Percentiles rank a stretch among this genome's conserved stretches.
phyloP scores from a whole-genome alignment of 1,140 invertebrate genomes.

The Sycophila sp. region DNA sequence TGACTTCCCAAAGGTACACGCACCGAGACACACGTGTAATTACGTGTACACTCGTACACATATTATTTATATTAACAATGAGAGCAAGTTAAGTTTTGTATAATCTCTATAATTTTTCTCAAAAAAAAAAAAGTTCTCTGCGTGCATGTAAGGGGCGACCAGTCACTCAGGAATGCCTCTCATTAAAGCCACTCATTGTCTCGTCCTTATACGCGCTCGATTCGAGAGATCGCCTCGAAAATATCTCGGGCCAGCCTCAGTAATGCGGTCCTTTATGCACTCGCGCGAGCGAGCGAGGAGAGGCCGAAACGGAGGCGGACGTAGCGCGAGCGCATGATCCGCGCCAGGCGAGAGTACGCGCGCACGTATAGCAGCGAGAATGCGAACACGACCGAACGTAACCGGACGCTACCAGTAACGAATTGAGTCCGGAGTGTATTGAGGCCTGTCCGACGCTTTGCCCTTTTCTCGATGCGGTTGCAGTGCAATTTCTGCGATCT shows the following conservation, averaged over 20 bases:
- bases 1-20: no score
- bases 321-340: neutral
- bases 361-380: neutral
- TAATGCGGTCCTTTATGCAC: neutral
- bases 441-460: no score
- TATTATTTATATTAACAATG: no score
- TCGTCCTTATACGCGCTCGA: slow-evolving; percentile 10
- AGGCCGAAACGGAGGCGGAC: neutral
- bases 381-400: neutral
- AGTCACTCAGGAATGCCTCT: slow-evolving; percentile 16
- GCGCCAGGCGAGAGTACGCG: no score
- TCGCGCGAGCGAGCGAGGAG: neutral
- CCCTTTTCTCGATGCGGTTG: no score
- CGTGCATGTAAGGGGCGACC: no score
- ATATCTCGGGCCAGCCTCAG: slow-evolving; percentile 16
- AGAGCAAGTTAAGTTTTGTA: no score
- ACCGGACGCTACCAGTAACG: slow-evolving; percentile 1
- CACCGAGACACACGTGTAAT: no score
- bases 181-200: slow-evolving; percentile 24
- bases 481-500: no score
- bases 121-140: no score
- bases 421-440: neutral
- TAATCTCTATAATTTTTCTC: no score
- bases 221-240: neutral
- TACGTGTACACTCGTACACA: no score